Evolutionary conservation across 2,888 invertebrate genomes (phyloP), one percentile per base, ranked within the genome.

Genomic region (Netelia virgata): DNA sequence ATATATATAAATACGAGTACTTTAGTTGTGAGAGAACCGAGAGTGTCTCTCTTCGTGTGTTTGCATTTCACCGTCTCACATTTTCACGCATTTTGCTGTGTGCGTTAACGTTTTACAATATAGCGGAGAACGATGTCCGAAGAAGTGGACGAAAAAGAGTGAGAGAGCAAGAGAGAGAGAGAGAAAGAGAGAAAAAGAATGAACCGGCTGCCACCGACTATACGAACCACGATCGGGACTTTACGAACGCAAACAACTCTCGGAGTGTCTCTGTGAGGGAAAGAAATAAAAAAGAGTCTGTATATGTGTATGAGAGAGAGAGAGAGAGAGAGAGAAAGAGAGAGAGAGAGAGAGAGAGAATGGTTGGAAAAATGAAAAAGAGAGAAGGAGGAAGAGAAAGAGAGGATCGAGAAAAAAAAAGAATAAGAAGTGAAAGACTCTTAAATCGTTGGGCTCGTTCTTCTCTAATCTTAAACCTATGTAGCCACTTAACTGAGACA

Each of bases 401-500:
- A 55, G 43, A 28, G 55, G 23, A 43, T 59, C 18, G 50, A 85
- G 50, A 85, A 72, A 61, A 68, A 64, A 63, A 41, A 77, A 53
- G 75, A 80, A 41, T 18, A n/a, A 76, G 66, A 84, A 61, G 57
- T 36, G 6, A 72, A 47, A 53, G 87, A 88, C 90, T 90, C 88
- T 90, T 90, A 90, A 91, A 91, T 91, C 89, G 89, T 82, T 86
- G 75, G 53, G 84, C 85, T 84, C 84, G 87, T 88, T 83, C 87
- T 87, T 75, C 88, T 88, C 90, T 89, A 91, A 91, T 91, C 91
- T 91, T 88, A 87, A 88, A 90, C 88, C 89, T 88, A 89, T 90
- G 91, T 90, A 89, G 88, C 89, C 90, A 91, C 91, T 90, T 91
- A 91, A 88, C 88, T 85, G 88, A 88, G 90, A 90, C 90, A 90